Evolutionary conservation across 92 coral and sea anemone genomes (phyloP).

Genomic region (Chrysogorgia sp.): DNA sequence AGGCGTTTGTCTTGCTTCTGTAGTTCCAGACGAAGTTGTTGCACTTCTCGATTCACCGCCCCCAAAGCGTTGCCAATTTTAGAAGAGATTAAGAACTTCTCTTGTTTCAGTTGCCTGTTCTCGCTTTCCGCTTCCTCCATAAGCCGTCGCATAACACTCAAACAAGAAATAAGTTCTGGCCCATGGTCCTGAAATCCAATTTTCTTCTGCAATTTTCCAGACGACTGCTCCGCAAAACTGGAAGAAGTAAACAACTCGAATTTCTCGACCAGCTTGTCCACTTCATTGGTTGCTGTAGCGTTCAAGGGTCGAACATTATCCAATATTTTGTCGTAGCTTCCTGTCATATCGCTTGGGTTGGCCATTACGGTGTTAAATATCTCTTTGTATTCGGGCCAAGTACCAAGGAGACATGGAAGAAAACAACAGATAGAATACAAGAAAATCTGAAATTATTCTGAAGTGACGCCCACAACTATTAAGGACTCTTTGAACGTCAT

Average conservation of each 20-base stretch:
- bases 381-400: slow-evolving; percentile 27
- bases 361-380: slow-evolving; percentile 5
- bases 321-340: slow-evolving; percentile 24
- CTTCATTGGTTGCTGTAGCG: slow-evolving; percentile 64
- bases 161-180: slow-evolving; percentile 87
- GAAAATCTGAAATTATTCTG: neutral
- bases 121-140: slow-evolving; percentile 98
- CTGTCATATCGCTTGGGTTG: slow-evolving; percentile 18
- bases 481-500: neutral
- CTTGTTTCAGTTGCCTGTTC: slow-evolving; percentile 89
- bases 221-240: neutral
- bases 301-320: slow-evolving; percentile 15
- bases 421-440: neutral
- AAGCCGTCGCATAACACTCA: slow-evolving; percentile 92
- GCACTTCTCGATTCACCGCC: slow-evolving; percentile 94
- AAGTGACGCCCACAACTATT: neutral
- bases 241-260: slow-evolving; percentile 74
- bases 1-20: slow-evolving; percentile 91
- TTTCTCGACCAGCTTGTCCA: slow-evolving; percentile 71
- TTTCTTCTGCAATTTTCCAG: slow-evolving; percentile 48
- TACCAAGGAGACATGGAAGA: neutral
- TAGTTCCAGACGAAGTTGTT: slow-evolving; percentile 84
- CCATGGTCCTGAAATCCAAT: slow-evolving; percentile 72
- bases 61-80: slow-evolving; percentile 85
- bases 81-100: slow-evolving; percentile 84